Conservation (phyloP, 2,113 vertebrate species). For the Chaenogobius annularis region DNA sequence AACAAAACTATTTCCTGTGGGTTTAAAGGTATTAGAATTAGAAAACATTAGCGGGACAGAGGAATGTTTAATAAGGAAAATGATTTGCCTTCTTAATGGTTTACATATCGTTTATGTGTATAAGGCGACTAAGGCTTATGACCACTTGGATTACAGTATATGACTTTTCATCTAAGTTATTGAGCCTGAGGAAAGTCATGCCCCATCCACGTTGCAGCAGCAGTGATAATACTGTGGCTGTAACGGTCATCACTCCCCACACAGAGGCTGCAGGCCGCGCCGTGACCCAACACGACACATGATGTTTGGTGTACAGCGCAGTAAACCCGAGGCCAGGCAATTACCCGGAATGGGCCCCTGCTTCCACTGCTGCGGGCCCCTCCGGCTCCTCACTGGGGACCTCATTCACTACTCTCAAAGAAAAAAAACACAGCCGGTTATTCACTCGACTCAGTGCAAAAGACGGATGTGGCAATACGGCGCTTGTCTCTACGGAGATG, state of each 20-base stretch:
- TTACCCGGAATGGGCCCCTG: conserved; percentile 46
- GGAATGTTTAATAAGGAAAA: neutral
- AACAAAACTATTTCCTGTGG: neutral
- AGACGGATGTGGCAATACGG: conserved; percentile 41
- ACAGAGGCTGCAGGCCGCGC: neutral
- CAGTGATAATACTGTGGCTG: conserved; percentile 9
- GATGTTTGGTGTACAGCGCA: conserved; percentile 20
- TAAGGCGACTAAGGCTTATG: too few species aligned
- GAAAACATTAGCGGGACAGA: neutral
- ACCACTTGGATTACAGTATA: too few species aligned
- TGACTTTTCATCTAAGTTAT: too few species aligned
- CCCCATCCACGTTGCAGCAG: conserved; percentile 1
- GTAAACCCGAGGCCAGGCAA: conserved; percentile 17
- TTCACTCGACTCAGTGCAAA: conserved; percentile 39
- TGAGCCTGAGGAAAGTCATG: neutral
- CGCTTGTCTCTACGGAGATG: conserved; percentile 12
- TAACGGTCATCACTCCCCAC: conserved; percentile 13
- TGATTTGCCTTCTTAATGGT: neutral
- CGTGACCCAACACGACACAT: neutral
- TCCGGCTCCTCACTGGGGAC: conserved; percentile 40
- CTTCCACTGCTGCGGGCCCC: conserved; percentile 30
- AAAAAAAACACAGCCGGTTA: conserved; percentile 26
- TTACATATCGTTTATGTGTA: neutral
- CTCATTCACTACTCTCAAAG: conserved; percentile 48
- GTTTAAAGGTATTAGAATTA: neutral